Evolutionary conservation across 2,797 vertebrate genomes (phyloP).

Genomic region (Echeneis naucrates): DNA sequence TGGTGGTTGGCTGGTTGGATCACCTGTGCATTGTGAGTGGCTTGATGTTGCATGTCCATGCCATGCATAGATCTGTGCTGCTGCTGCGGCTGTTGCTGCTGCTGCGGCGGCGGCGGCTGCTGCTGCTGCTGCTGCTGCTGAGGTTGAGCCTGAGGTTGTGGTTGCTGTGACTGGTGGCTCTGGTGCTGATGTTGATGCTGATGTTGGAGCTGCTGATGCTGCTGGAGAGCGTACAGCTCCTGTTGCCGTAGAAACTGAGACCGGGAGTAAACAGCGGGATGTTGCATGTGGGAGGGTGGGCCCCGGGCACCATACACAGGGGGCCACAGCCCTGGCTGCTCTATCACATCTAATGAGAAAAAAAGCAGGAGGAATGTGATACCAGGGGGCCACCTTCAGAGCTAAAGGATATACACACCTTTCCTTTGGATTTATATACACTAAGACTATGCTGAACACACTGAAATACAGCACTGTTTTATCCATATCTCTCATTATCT

Average conservation of each 20-base stretch:
- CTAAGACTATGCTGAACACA: conserved; percentile 17
- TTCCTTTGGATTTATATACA: conserved; percentile 37
- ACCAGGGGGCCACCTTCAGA: conserved; percentile 52
- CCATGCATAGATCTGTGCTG: conserved; percentile 66
- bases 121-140: conserved; percentile 83
- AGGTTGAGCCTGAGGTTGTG: conserved; percentile 84
- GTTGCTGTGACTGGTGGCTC: conserved; percentile 82
- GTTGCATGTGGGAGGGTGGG: conserved; percentile 94
- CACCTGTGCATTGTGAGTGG: conserved; percentile 82
- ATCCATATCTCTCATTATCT: conserved; percentile 63
- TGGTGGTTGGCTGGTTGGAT: not conserved
- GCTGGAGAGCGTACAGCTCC: conserved; percentile 94
- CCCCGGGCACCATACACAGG: conserved; percentile 94
- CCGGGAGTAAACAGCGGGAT: conserved; percentile 93
- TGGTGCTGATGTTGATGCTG: conserved; percentile 85
- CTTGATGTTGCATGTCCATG: conserved; percentile 82
- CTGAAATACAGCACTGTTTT: conserved; percentile 44
- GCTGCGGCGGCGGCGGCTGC: conserved; percentile 50
- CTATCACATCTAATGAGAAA: conserved; percentile 93
- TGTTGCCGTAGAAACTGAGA: conserved; percentile 97
- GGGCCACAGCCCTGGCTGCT: conserved; percentile 96
- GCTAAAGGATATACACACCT: conserved; percentile 49
- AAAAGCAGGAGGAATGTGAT: conserved; percentile 60
- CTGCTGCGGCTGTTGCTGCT: not conserved
- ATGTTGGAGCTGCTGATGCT: conserved; percentile 90